These are phyloP conservation scores for Brachylomia viminalis DNA, from an alignment of 2,888 invertebrate genomes.

Conservation along the genomic window DNA sequence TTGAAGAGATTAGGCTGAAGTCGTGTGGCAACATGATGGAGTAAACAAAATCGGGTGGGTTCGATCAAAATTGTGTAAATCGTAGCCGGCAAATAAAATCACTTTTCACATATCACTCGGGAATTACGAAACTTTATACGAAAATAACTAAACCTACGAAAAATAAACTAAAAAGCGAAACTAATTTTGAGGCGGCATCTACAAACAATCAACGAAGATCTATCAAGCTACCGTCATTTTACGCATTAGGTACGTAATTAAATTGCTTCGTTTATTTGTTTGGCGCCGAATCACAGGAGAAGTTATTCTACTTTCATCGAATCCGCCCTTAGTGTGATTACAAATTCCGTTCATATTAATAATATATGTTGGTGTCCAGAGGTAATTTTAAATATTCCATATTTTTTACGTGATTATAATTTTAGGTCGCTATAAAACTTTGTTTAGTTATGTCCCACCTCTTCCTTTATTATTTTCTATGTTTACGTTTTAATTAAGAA, in stretches of 20 bases:
- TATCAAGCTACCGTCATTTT: no score
- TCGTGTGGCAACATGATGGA: background rate
- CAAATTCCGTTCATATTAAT: background rate
- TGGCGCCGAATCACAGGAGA: background rate
- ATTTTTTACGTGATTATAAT: background rate
- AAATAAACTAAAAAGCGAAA: no score
- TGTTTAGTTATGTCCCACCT: background rate
- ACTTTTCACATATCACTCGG: background rate
- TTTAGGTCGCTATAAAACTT: background rate
- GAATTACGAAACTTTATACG: background rate
- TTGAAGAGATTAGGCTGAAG: conserved; percentile 13
- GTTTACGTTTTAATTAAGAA: background rate
- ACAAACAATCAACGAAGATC: background rate
- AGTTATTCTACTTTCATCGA: background rate
- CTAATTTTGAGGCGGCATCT: no score
- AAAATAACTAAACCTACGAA: no score
- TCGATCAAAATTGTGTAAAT: background rate
- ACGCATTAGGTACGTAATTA: background rate
- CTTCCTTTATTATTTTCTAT: background rate
- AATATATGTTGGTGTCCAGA: background rate
- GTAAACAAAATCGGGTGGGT: background rate
- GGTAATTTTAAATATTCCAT: no score
- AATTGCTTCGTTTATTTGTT: background rate
- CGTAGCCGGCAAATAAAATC: background rate
- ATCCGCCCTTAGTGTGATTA: background rate